These are phyloP conservation scores for Hyppa rectilinea DNA, from an alignment of 2,888 invertebrate species.

Conservation along the genomic window DNA sequence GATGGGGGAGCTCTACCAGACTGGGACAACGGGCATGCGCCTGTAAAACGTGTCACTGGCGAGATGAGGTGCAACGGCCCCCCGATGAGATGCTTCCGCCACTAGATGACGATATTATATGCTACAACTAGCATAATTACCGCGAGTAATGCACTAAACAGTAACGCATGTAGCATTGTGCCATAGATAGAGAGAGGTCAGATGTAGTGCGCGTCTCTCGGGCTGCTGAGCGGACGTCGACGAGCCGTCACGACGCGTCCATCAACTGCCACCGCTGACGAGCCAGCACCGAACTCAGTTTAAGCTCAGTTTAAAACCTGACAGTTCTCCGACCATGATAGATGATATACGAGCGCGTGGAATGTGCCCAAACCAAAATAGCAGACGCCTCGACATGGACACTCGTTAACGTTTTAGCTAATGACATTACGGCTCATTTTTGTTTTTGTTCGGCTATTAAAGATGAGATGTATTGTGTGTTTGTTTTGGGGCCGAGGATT, in stretches of 20 bases:
- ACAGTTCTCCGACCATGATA: slow-evolving; percentile 83
- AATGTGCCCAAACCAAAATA: slow-evolving; percentile 83
- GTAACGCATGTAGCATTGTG: slow-evolving; percentile 44
- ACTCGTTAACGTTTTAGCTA: slow-evolving; percentile 81
- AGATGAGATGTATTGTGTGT: slow-evolving; percentile 72
- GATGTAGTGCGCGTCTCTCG: slow-evolving; percentile 72
- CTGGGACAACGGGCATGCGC: slow-evolving; percentile 72
- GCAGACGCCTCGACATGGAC: slow-evolving; percentile 71
- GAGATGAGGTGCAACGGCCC: slow-evolving; percentile 66
- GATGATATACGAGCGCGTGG: slow-evolving; percentile 80
- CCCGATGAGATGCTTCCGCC: slow-evolving; percentile 32
- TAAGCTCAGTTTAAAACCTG: slow-evolving; percentile 85
- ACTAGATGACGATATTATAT: slow-evolving; percentile 27
- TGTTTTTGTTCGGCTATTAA: slow-evolving; percentile 73
- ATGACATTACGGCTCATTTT: slow-evolving; percentile 76
- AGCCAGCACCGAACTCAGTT: slow-evolving; percentile 78
- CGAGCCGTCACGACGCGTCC: slow-evolving; percentile 83
- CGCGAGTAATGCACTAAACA: slow-evolving; percentile 27
- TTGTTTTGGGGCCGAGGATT: slow-evolving; percentile 70
- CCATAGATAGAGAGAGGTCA: slow-evolving; percentile 69
- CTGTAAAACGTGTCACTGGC: slow-evolving; percentile 70
- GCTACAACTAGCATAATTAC: slow-evolving; percentile 36
- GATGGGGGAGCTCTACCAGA: slow-evolving; percentile 61
- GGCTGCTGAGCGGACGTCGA: slow-evolving; percentile 71
- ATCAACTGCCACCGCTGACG: slow-evolving; percentile 85